Evolutionary conservation across 1,140 invertebrate genomes (phyloP), one percentile per base, ranked within the genome.

Genomic region (Philopotamus ludificatus): DNA sequence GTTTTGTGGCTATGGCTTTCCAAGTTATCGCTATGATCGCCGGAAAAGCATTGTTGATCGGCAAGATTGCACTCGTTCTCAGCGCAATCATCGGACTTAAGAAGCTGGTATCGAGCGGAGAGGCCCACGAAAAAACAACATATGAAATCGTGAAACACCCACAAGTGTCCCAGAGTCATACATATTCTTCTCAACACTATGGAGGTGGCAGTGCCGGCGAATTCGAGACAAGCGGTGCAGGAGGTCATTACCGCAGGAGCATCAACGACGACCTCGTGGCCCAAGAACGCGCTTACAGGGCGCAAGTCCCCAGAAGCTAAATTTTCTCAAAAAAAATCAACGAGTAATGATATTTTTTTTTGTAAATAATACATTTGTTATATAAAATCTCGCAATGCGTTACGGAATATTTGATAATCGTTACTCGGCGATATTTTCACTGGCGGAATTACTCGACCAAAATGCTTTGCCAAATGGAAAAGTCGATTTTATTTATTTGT

Each of bases 141-240:
- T 89, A 91, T 71, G 90, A 92, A 77, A 91, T 92, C 73, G 86
- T 92, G 15, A 92, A 92, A 74, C 87, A 91, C 77, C 90, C 90
- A n/a, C 86, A 91, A 70, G 85, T 90, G 54, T 88, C 85, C 39
- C 87, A 89, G 74, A 84, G 84, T 70, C 88, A 92, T 68, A 87
- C 88, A 2, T 89, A 91, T 72, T 90, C 89, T 1, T 84, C 85
- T 4, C 84, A 84, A 10, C 88, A 89, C 74, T 85, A 88, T 65
- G 88, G 88, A 42, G 85, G 83, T 53, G 84, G 84, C 63, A 87
- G 88, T 41, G 85, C 83, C 55, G 85, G 84, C 68, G 84, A 87
- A 66, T 83, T 83, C 23, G 83, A 83, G 25, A 71, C 79, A 0
- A 81, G 81, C 9, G 82, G 82, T 21, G 77, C 76, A 1, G 81